Evolutionary conservation across 2,888 invertebrate genomes (phyloP), one percentile per base, ranked within the genome.

Genomic region (Autographa pulchrina): DNA sequence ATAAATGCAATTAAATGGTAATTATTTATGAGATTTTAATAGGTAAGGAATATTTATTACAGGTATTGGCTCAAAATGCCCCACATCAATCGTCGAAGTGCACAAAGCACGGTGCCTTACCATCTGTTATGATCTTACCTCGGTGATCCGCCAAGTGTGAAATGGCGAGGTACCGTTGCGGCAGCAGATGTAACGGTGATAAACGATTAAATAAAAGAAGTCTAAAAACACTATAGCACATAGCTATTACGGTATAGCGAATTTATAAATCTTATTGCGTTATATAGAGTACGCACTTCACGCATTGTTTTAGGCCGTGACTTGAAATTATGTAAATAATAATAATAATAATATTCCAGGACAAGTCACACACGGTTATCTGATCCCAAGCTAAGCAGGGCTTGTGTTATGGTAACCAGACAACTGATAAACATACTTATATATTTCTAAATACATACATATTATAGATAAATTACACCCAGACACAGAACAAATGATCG

Each of bases 121-220:
- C 71, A 75, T 78, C 68, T 75, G 72, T 75, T 74, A 68, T 74
- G 69, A 77, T 83, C 72, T 81, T 66, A 66, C 67, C 70, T 64
- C 78, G 70, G 77, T 82, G 84, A 72, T 80, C 83, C 74, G 56
- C 82, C 82, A 80, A 85, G 86, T 87, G 86, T 87, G 86, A 86
- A 87, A 86, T 85, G 81, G 73, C 75, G 58, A 72, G 61, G 80
- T 87, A 86, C 86, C 86, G 86, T 86, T 86, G 79, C 70, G 74
- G 70, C 75, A 67, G 65, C 74, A 76, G 75, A 77, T 74, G 78
- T 87, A 87, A 87, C 86, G 86, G 86, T 86, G 78, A 75, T 75
- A 68, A 75, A 68, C 77, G 78, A 75, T 81, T 81, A 81, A 80
- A 81, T 84, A 81, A 85, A 85, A 82, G 75, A 85, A 77, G 65